Base-by-base conservation (phyloP, 2,113 vertebrate genomes). In the Mesoclemmys tuberculata region DNA sequence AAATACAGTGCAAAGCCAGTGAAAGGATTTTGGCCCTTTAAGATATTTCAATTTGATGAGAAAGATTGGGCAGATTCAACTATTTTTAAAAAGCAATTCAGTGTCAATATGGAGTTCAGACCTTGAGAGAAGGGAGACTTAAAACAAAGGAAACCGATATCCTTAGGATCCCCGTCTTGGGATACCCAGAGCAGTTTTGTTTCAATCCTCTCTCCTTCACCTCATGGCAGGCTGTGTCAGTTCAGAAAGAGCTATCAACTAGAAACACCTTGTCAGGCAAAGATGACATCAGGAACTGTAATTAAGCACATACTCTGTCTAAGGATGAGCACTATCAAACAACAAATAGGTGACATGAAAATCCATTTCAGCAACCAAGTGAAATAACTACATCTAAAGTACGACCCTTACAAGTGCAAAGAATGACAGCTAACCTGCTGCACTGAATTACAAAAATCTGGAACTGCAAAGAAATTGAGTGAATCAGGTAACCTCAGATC, bases 181-280 rank as follows among this genome's bases (percentile, higher is more conserved):
- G 93, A 94, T 87, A 89, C 84, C 87, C 85, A 92, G 44, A 77
- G 55, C 48, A 92, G 35, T 68, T 75, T 41, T 79, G 94, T 95
- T 90, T 87, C 74, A 96, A 95, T 93, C 54, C 79, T 90, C 92
- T 94, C 61, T 88, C 94, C 94, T 93, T 96, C 95, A 94, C 82
- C 95, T 95, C 81, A 94, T 97, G 88, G 89, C 79, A 18, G 96
- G 90, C 71, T 93, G 85, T 94, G 89, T 38, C 90, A 97, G 96
- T 90, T 95, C 94, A 75, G 94, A 93, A 96, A 64, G 35, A 95
- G 24, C 87, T 89, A 97, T 61, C 85, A 86, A 95, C 58, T 92
- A 88, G 93, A 93, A 98, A 96, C 64, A 94, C 41, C 86, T 88
- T 86, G 88, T 92, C 80, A 87, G 90, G 90, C 95, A 97, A 96